phyloP scores from a whole-genome alignment of 2,888 invertebrate genomes.

The Lithophane semibrunnea region DNA sequence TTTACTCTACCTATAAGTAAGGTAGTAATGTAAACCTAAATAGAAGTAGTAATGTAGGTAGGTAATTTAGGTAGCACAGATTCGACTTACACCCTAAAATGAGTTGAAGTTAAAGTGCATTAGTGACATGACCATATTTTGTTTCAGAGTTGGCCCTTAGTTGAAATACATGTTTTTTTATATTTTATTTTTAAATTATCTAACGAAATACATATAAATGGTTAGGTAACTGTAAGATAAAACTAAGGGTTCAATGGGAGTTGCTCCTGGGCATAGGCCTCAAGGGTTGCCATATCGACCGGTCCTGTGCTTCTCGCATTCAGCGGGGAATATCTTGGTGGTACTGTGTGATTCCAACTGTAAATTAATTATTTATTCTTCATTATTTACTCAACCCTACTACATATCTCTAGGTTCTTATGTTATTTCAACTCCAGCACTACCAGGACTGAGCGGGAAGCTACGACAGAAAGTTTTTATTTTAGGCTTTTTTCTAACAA shows the following conservation, averaged over 20 bases:
- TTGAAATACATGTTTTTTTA: neutral
- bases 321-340: neutral
- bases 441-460: neutral
- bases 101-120: constrained; percentile 1
- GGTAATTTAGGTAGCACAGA: neutral
- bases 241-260: neutral
- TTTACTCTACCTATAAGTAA: neutral
- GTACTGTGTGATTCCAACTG: neutral
- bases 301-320: neutral
- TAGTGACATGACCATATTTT: neutral
- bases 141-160: neutral
- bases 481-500: neutral
- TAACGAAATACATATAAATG: neutral
- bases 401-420: neutral
- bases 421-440: neutral
- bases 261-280: too few relatives aligned
- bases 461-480: too few relatives aligned
- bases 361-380: neutral
- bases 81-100: neutral
- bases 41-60: too few relatives aligned
- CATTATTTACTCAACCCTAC: neutral
- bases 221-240: neutral
- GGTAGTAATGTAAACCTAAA: too few relatives aligned
- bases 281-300: neutral
- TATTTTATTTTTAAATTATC: neutral